Evolutionary conservation across 1,140 invertebrate species (phyloP).

Genomic region (Anastrepha ludens): DNA sequence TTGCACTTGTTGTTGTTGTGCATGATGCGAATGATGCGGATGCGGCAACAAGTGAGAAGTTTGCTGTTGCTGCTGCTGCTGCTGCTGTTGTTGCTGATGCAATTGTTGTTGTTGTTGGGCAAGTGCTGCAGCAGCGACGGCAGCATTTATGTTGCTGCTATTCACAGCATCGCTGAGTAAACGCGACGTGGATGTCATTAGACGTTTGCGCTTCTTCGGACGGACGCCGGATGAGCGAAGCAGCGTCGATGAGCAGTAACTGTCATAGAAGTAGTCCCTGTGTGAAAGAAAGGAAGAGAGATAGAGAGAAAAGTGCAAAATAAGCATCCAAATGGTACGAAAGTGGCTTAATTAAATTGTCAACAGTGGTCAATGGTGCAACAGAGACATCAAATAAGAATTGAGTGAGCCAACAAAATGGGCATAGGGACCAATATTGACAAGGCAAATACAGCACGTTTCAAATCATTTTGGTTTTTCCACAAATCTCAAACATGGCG

Average conservation of each 20-base stretch:
- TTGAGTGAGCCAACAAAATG: no score
- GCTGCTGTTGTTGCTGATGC: slow-evolving; percentile 64
- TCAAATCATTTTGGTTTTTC: no score
- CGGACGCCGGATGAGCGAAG: slow-evolving; percentile 75
- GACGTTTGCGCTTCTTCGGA: slow-evolving; percentile 78
- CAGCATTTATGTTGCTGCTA: slow-evolving; percentile 63
- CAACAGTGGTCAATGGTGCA: neutral
- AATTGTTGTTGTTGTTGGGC: slow-evolving; percentile 67
- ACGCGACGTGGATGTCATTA: slow-evolving; percentile 75
- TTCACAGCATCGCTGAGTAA: slow-evolving; percentile 58
- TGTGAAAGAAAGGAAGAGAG: neutral
- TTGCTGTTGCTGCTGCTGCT: slow-evolving; percentile 65
- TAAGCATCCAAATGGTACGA: neutral
- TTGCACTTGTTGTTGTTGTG: slow-evolving; percentile 63
- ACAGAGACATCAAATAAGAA: neutral
- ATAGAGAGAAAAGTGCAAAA: neutral
- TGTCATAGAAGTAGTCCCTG: slow-evolving; percentile 73
- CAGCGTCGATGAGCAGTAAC: slow-evolving; percentile 80
- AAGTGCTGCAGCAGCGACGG: slow-evolving; percentile 66
- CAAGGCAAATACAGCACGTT: no score
- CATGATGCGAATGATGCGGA: slow-evolving; percentile 58
- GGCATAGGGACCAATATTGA: no score
- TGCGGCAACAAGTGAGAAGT: slow-evolving; percentile 59
- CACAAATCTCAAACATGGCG: no score
- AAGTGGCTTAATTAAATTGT: slow-evolving; percentile 1